Evolutionary conservation across 92 coral and sea anemone species (phyloP).

Genomic region (Epizoanthus ramosus): DNA sequence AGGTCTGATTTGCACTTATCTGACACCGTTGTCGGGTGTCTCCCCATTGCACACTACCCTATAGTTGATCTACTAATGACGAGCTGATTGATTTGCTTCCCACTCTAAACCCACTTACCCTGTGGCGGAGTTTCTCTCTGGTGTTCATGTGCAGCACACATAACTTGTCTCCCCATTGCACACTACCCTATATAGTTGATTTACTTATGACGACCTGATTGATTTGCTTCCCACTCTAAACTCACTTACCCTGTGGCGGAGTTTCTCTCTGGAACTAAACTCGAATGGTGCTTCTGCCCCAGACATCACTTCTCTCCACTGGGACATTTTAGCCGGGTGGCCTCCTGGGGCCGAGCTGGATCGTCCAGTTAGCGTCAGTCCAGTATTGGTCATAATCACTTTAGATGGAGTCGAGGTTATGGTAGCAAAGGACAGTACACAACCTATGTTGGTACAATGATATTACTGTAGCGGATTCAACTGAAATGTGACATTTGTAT

Average conservation of each 20-base stretch:
- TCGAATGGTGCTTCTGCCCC: constrained; percentile 92
- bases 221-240: not conserved
- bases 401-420: constrained; percentile 90
- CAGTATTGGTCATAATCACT: constrained; percentile 91
- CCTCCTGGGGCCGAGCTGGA: constrained; percentile 55
- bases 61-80: not conserved
- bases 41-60: too few species aligned
- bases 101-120: constrained; percentile 53
- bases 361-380: constrained; percentile 80
- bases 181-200: too few species aligned
- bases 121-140: constrained; percentile 92
- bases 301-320: constrained; percentile 87
- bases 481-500: not conserved
- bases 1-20: too few species aligned
- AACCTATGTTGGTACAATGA: constrained; percentile 56
- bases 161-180: too few species aligned
- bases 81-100: too few species aligned
- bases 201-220: not conserved
- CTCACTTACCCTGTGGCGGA: constrained; percentile 84
- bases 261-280: constrained; percentile 86
- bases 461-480: not conserved
- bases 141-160: too few species aligned
- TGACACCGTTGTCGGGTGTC: too few species aligned
- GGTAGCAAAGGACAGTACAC: constrained; percentile 80
- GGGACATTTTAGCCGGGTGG: constrained; percentile 81